phyloP scores from a whole-genome alignment of 2,797 vertebrate species.

The Microctenopoma lineatum region DNA sequence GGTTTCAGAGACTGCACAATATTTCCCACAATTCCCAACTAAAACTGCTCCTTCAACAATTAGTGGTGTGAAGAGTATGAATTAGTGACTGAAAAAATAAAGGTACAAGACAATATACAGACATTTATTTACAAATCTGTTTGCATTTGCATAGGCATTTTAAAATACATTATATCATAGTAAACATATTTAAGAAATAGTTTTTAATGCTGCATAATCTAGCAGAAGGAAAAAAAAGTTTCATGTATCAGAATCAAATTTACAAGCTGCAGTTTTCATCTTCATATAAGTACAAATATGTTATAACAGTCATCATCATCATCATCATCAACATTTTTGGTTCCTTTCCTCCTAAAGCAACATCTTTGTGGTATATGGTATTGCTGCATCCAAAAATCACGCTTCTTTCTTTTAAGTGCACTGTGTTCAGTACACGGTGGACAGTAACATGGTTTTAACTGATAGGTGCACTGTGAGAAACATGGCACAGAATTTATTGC shows the following conservation, averaged over 20 bases:
- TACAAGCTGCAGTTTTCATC: slow-evolving; percentile 28
- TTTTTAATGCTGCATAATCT: slow-evolving; percentile 59
- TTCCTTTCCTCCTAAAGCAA: slow-evolving; percentile 31
- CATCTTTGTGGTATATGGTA: slow-evolving; percentile 1
- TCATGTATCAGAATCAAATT: slow-evolving; percentile 59
- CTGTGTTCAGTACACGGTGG: background rate
- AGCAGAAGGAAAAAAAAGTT: slow-evolving; percentile 38
- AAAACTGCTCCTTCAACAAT: too few relatives aligned
- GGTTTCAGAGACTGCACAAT: too few relatives aligned
- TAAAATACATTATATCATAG: slow-evolving; percentile 70
- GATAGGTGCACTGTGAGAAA: slow-evolving; percentile 11
- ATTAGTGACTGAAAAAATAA: background rate
- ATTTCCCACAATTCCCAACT: too few relatives aligned
- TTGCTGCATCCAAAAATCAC: background rate
- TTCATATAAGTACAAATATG: slow-evolving; percentile 32
- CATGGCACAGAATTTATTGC: slow-evolving; percentile 16
- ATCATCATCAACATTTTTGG: slow-evolving; percentile 22
- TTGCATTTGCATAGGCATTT: slow-evolving; percentile 80
- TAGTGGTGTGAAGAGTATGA: too few relatives aligned
- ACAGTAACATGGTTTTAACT: background rate
- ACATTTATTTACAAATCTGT: slow-evolving; percentile 82
- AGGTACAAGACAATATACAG: slow-evolving; percentile 59
- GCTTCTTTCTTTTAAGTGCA: background rate
- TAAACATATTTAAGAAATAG: slow-evolving; percentile 78
- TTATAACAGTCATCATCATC: slow-evolving; percentile 20